phyloP scores from a whole-genome alignment of 1,140 invertebrate genomes.

The Magallana gigas region DNA sequence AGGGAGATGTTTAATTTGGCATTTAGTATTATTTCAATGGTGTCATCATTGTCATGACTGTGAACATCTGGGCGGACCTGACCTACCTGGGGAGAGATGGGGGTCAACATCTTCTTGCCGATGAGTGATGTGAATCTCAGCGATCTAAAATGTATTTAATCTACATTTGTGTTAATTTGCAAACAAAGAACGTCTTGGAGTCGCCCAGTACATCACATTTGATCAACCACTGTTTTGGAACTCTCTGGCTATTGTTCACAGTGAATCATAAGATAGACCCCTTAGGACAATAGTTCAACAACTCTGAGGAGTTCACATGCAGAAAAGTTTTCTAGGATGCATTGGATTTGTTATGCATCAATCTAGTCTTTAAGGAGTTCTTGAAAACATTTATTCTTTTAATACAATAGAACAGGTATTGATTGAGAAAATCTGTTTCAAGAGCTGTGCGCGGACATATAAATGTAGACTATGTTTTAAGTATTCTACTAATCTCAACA shows the following conservation, averaged over 20 bases:
- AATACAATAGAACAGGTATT: slow-evolving; percentile 76
- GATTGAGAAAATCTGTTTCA: slow-evolving; percentile 75
- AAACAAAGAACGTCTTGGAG: slow-evolving; percentile 50
- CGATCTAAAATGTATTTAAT: slow-evolving; percentile 68
- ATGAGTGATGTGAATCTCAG: slow-evolving; percentile 70
- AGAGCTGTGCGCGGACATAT: slow-evolving; percentile 78
- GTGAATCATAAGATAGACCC: slow-evolving; percentile 46
- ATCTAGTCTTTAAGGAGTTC: slow-evolving; percentile 60
- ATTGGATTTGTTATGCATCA: slow-evolving; percentile 58
- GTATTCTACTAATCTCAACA: slow-evolving; percentile 41
- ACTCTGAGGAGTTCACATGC: slow-evolving; percentile 63
- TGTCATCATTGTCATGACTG: too few species aligned
- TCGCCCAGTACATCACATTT: slow-evolving; percentile 67
- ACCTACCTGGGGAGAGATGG: too few species aligned
- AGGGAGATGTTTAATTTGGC: too few species aligned
- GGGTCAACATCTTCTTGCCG: slow-evolving; percentile 67
- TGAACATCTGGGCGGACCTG: too few species aligned
- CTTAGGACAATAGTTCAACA: slow-evolving; percentile 57
- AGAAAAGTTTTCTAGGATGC: slow-evolving; percentile 63
- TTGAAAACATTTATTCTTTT: slow-evolving; percentile 64
- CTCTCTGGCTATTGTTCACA: slow-evolving; percentile 51
- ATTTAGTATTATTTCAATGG: too few species aligned
- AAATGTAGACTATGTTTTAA: slow-evolving; percentile 61
- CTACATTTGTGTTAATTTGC: slow-evolving; percentile 67
- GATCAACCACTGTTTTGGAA: slow-evolving; percentile 70